phyloP scores from a whole-genome alignment of 2,113 vertebrate genomes.

The Eretmochelys imbricata region DNA sequence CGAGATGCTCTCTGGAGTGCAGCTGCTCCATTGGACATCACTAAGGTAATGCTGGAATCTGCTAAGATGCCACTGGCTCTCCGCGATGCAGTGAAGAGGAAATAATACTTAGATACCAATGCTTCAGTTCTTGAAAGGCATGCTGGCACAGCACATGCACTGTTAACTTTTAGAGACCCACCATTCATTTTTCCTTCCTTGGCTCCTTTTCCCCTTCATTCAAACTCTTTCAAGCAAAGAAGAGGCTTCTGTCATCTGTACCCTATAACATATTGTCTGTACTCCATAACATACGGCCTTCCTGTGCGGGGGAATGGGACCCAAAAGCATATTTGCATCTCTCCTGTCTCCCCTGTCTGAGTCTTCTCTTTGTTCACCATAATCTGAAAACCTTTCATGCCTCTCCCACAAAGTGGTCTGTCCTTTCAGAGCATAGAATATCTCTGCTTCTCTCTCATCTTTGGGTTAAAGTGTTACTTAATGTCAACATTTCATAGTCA shows the following conservation, averaged over 20 bases:
- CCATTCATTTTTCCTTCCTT: background rate
- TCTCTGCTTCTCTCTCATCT: background rate
- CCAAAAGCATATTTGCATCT: background rate
- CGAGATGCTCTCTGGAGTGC: conserved; percentile 46
- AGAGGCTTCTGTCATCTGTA: background rate
- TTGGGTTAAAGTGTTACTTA: background rate
- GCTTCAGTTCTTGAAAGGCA: conserved; percentile 14
- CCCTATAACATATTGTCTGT: background rate
- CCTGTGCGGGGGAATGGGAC: background rate
- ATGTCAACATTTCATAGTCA: background rate
- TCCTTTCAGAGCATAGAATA: background rate
- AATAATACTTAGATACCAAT: conserved; percentile 18
- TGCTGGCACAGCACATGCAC: background rate
- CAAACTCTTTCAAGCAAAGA: background rate
- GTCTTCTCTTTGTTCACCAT: background rate
- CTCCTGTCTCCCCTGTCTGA: background rate
- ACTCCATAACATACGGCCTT: background rate
- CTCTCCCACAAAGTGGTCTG: background rate
- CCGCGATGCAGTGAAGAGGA: background rate
- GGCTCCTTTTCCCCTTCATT: conserved; percentile 19
- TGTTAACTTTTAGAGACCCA: conserved; percentile 1
- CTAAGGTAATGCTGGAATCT: conserved; percentile 36
- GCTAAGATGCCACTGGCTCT: conserved; percentile 19
- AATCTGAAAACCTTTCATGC: background rate
- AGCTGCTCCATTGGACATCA: conserved; percentile 67